Conservation (phyloP, 2,888 invertebrate species). For the Agrotis clavis region DNA sequence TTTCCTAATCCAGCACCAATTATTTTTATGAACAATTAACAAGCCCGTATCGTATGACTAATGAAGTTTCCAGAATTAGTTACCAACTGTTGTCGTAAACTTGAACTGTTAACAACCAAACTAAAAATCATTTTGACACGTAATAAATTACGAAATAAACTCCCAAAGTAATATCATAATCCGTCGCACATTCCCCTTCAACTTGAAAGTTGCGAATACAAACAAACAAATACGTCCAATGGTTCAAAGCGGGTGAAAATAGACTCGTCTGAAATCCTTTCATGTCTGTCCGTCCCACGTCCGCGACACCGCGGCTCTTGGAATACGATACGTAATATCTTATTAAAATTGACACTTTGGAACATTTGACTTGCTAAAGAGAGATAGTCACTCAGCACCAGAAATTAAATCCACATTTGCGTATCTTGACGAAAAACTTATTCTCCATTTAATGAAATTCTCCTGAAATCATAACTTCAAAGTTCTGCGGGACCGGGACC, state of each 20-base stretch:
- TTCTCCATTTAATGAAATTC: conserved; percentile 36
- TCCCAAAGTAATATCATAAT: conserved; percentile 63
- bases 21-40: conserved; percentile 51
- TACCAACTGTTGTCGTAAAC: conserved; percentile 51
- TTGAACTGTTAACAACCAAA: conserved; percentile 42
- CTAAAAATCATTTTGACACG: conserved; percentile 52
- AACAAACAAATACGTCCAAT: conserved; percentile 80
- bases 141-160: conserved; percentile 64
- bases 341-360: conserved; percentile 61
- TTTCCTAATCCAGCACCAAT: conserved; percentile 27
- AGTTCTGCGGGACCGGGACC: conserved; percentile 11
- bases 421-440: conserved; percentile 47
- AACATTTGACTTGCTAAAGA: conserved; percentile 35
- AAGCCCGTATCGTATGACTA: conserved; percentile 48
- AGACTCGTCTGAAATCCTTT: conserved; percentile 88
- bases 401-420: conserved; percentile 38
- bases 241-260: conserved; percentile 88
- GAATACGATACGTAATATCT: conserved; percentile 65
- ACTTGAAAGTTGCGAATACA: conserved; percentile 87
- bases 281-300: conserved; percentile 81
- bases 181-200: conserved; percentile 73
- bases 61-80: conserved; percentile 36
- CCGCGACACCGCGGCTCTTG: conserved; percentile 73
- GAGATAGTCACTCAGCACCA: conserved; percentile 36
- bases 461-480: conserved; percentile 45